A percentile compares a stretch with the other conserved stretches of the same genome.
Evolutionary conservation across 1,140 invertebrate species (phyloP).

Genomic region (Panagrolaimus sp.): DNA sequence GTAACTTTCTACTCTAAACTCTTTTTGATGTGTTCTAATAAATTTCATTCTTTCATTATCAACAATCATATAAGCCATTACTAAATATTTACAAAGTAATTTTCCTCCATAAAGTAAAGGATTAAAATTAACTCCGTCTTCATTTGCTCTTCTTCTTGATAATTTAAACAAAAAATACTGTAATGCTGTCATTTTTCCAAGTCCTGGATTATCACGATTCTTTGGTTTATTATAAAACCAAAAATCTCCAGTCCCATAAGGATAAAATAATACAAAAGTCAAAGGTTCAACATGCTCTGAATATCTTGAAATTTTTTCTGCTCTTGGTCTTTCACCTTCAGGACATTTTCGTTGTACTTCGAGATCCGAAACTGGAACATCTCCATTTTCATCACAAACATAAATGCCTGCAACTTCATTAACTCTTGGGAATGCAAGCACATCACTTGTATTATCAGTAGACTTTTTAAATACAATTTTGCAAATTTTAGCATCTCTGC

Average conservation of each 20-base stretch:
- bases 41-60: not conserved
- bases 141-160: not conserved
- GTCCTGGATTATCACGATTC: not conserved
- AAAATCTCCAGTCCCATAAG: not conserved
- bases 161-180: not conserved
- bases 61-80: not conserved
- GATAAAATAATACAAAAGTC: slow-evolving; percentile 1
- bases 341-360: not conserved
- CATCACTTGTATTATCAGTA: not conserved
- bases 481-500: not conserved
- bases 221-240: not conserved
- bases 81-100: not conserved
- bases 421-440: not conserved
- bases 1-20: not conserved
- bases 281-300: slow-evolving; percentile 1
- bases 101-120: not conserved
- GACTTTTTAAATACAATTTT: not conserved
- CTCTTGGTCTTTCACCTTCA: not conserved
- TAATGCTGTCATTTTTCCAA: not conserved
- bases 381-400: not conserved
- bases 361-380: not conserved
- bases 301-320: not conserved
- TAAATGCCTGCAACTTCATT: slow-evolving; percentile 2
- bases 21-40: not conserved
- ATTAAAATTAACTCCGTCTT: not conserved